phyloP scores from a whole-genome alignment of 2,888 invertebrate genomes.

The Myopa tessellatipennis region DNA sequence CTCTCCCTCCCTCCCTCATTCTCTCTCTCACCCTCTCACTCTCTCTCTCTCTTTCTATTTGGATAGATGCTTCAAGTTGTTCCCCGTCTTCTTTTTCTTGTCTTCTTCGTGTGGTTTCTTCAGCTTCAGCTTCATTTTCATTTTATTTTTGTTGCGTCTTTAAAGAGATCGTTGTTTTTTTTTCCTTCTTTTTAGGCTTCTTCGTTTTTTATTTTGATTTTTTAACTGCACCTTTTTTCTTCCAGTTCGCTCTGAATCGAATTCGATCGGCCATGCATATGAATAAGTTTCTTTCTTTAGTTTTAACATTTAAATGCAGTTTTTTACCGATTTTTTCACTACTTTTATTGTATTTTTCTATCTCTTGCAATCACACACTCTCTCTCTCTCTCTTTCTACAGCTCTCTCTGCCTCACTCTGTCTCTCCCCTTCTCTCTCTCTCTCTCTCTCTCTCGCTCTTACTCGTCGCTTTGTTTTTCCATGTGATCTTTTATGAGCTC shows the following conservation, averaged over 20 bases:
- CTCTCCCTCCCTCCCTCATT: background rate
- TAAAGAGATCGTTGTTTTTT: background rate
- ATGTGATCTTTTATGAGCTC: background rate
- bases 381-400: background rate
- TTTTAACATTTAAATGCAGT: background rate
- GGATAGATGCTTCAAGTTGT: background rate
- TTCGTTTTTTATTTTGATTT: conserved; percentile 13
- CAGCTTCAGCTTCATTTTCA: background rate
- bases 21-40: background rate
- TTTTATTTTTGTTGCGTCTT: background rate
- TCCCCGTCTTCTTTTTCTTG: background rate
- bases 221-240: conserved; percentile 22
- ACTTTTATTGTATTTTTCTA: background rate
- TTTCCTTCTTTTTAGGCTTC: conserved; percentile 3
- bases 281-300: conserved; percentile 11
- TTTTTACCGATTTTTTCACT: background rate
- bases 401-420: background rate
- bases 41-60: background rate
- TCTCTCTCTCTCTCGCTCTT: background rate
- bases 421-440: background rate
- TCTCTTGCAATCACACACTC: background rate
- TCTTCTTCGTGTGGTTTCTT: background rate
- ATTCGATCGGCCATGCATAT: background rate
- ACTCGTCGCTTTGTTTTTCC: background rate
- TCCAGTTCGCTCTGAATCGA: background rate